Evolutionary conservation across 1,140 invertebrate species (phyloP).

Genomic region (Phenacoccus solenopsis): DNA sequence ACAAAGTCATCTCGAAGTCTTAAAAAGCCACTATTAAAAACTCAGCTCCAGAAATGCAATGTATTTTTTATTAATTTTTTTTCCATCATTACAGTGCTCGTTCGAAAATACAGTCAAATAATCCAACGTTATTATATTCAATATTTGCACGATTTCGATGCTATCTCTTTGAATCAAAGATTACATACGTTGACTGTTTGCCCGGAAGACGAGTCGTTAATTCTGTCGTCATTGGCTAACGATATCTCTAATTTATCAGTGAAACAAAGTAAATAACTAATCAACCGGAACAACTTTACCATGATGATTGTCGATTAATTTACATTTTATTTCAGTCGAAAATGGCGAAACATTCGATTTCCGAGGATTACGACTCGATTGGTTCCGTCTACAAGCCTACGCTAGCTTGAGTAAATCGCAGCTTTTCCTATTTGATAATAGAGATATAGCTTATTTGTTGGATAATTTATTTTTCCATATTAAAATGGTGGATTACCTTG

Average conservation of each 20-base stretch:
- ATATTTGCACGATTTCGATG: slow-evolving; percentile 91
- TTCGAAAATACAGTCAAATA: slow-evolving; percentile 90
- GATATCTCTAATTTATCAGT: slow-evolving; percentile 76
- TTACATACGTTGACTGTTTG: slow-evolving; percentile 75
- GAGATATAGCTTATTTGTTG: slow-evolving; percentile 76
- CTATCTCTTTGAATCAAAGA: slow-evolving; percentile 77
- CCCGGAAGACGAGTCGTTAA: slow-evolving; percentile 89
- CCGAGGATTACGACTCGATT: slow-evolving; percentile 84
- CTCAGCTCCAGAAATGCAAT: too few species aligned
- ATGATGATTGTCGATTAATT: slow-evolving; percentile 18
- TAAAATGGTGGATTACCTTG: slow-evolving; percentile 96
- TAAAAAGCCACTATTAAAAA: too few species aligned
- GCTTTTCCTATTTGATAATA: slow-evolving; percentile 71
- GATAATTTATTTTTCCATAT: slow-evolving; percentile 96
- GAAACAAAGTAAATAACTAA: slow-evolving; percentile 55
- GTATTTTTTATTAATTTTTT: slow-evolving; percentile 18
- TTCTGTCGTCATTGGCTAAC: slow-evolving; percentile 84
- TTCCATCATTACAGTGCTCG: slow-evolving; percentile 46
- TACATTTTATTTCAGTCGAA: slow-evolving; percentile 50
- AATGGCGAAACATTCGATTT: slow-evolving; percentile 96
- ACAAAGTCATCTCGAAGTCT: too few species aligned
- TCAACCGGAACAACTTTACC: not conserved
- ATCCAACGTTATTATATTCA: slow-evolving; percentile 97
- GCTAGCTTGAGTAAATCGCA: slow-evolving; percentile 73
- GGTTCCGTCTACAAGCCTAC: slow-evolving; percentile 93